Conservation (phyloP, 1,140 invertebrate species). For the Battus philenor region DNA sequence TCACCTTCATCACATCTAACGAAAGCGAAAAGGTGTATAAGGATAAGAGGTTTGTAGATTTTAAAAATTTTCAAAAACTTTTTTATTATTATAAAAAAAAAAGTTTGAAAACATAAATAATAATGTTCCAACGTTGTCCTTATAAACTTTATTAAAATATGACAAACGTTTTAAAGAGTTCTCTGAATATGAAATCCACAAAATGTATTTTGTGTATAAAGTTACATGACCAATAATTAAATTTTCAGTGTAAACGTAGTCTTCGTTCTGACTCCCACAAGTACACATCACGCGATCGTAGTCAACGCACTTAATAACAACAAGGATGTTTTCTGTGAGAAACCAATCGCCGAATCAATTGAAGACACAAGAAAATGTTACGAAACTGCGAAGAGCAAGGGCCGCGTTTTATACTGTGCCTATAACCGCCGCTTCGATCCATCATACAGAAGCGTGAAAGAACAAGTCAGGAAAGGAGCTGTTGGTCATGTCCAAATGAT, state of each 20-base stretch:
- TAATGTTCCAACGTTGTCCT: too few species aligned
- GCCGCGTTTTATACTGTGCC: slow-evolving; percentile 78
- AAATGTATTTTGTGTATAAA: slow-evolving; percentile 1
- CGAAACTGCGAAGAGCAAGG: slow-evolving; percentile 75
- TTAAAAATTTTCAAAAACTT: too few species aligned
- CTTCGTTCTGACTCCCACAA: slow-evolving; percentile 79
- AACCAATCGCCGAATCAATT: slow-evolving; percentile 80
- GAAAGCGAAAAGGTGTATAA: slow-evolving; percentile 73
- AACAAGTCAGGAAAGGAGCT: slow-evolving; percentile 76
- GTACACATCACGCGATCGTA: slow-evolving; percentile 79
- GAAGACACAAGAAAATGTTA: slow-evolving; percentile 78
- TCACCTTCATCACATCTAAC: slow-evolving; percentile 73
- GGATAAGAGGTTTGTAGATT: slow-evolving; percentile 74
- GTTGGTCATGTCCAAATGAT: slow-evolving; percentile 80
- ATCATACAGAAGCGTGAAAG: slow-evolving; percentile 73
- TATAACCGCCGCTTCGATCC: slow-evolving; percentile 85
- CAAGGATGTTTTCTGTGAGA: slow-evolving; percentile 84
- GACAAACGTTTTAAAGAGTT: too few species aligned
- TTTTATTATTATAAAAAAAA: too few species aligned
- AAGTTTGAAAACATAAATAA: too few species aligned
- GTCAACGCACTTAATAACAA: slow-evolving; percentile 76
- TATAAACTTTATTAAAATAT: too few species aligned
- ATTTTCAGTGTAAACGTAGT: slow-evolving; percentile 75
- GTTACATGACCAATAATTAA: neutral
- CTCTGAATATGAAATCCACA: too few species aligned